Percentiles rank a stretch among this genome's conserved stretches.
Evolutionary conservation across 2,888 invertebrate species (phyloP).

Genomic region (Caenorhabditis sp.): DNA sequence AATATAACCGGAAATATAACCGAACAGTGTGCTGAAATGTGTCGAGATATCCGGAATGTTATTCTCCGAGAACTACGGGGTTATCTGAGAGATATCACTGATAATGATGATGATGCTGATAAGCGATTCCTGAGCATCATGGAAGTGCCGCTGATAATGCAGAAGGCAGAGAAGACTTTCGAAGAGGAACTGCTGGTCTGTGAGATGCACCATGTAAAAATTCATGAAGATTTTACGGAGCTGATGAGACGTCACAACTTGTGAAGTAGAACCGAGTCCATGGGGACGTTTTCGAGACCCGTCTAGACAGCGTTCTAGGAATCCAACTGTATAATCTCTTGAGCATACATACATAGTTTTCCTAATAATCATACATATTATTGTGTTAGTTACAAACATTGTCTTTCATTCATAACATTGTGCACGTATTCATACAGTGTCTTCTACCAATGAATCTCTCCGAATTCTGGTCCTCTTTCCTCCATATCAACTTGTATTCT

Average conservation of each 20-base stretch:
- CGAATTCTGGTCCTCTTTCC: neutral
- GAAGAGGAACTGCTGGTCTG: slow-evolving; percentile 29
- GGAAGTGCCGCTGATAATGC: slow-evolving; percentile 13
- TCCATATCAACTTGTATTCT: neutral
- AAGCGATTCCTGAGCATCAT: slow-evolving; percentile 8
- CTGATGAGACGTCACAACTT: slow-evolving; percentile 1
- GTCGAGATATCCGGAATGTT: slow-evolving; percentile 27
- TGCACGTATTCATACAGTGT: too few relatives aligned
- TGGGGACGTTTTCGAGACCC: too few relatives aligned
- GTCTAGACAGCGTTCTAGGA: too few relatives aligned
- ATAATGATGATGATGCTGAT: slow-evolving; percentile 7
- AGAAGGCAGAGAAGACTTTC: slow-evolving; percentile 14
- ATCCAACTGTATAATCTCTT: too few relatives aligned
- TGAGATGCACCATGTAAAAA: slow-evolving; percentile 17
- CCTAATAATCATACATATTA: too few relatives aligned
- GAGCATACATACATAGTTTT: too few relatives aligned
- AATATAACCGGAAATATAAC: too few relatives aligned
- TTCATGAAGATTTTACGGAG: slow-evolving; percentile 33
- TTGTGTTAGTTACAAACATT: too few relatives aligned
- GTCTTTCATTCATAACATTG: too few relatives aligned
- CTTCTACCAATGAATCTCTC: neutral
- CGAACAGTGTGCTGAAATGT: neutral
- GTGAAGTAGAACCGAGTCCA: too few relatives aligned
- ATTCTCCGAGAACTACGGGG: slow-evolving; percentile 14
- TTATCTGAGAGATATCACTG: slow-evolving; percentile 3